Conservation (phyloP, 2,888 invertebrate genomes). For the Mellilla xanthometata region DNA sequence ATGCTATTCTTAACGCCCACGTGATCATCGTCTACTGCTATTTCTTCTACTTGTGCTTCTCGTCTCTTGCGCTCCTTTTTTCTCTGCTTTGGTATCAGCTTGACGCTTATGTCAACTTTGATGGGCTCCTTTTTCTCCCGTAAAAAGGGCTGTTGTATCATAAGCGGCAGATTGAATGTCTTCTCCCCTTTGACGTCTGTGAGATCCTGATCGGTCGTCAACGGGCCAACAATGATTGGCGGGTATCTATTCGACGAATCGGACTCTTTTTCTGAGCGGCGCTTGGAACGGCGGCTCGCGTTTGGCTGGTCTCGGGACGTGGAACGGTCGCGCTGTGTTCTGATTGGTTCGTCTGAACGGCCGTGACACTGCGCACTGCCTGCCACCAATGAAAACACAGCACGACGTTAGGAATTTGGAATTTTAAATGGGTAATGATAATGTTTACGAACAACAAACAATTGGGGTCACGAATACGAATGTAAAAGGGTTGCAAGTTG, state of each 20-base stretch:
- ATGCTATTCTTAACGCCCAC: conserved; percentile 67
- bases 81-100: conserved; percentile 85
- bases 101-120: conserved; percentile 90
- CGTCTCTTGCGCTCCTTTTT: conserved; percentile 70
- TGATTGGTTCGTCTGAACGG: conserved; percentile 81
- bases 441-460: conserved; percentile 36
- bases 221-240: conserved; percentile 73
- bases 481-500: conserved; percentile 28
- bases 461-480: conserved; percentile 12
- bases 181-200: conserved; percentile 64
- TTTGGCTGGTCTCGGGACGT: conserved; percentile 62
- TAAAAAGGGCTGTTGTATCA: conserved; percentile 84
- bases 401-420: conserved; percentile 73
- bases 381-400: conserved; percentile 83
- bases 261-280: conserved; percentile 81
- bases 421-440: conserved; percentile 70
- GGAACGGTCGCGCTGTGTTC: conserved; percentile 79
- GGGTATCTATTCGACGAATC: conserved; percentile 80
- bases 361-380: conserved; percentile 81
- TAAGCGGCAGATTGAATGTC: conserved; percentile 73
- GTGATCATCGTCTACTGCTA: conserved; percentile 48
- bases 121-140: conserved; percentile 87
- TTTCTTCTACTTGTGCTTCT: conserved; percentile 56
- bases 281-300: conserved; percentile 67
- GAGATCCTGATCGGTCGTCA: conserved; percentile 80